These are phyloP conservation scores for Tetramorium simillimum DNA, from an alignment of 1,140 invertebrate species.

Conservation along the genomic window DNA sequence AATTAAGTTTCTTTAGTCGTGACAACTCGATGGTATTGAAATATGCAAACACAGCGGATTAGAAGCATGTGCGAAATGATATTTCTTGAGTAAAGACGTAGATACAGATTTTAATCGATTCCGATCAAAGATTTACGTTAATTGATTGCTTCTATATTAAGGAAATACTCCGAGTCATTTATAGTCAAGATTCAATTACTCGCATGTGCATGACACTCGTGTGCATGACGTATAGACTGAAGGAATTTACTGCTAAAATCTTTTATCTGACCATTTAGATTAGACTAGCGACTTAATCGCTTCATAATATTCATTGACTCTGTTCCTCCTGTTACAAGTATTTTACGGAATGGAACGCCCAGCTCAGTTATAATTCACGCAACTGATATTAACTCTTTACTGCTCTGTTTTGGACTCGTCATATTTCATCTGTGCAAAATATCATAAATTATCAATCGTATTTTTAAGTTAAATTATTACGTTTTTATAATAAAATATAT, in stretches of 20 bases:
- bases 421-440: constrained; percentile 40
- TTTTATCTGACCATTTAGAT: constrained; percentile 29
- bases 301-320: constrained; percentile 46
- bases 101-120: neutral
- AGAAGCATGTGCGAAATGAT: neutral
- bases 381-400: constrained; percentile 34
- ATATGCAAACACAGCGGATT: constrained; percentile 1
- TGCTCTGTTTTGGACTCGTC: neutral
- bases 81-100: neutral
- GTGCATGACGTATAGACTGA: neutral
- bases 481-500: neutral
- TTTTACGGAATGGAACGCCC: constrained; percentile 27
- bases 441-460: neutral
- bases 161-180: constrained; percentile 6
- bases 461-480: constrained; percentile 1
- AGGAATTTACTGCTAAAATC: constrained; percentile 38
- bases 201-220: too few relatives aligned
- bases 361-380: constrained; percentile 27
- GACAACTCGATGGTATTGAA: neutral
- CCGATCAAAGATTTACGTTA: neutral
- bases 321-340: constrained; percentile 15
- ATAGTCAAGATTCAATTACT: constrained; percentile 40
- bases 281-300: constrained; percentile 3
- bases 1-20: neutral
- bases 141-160: neutral